Conservation (phyloP, 2,113 vertebrate genomes). For the Solenodon paradoxus region DNA sequence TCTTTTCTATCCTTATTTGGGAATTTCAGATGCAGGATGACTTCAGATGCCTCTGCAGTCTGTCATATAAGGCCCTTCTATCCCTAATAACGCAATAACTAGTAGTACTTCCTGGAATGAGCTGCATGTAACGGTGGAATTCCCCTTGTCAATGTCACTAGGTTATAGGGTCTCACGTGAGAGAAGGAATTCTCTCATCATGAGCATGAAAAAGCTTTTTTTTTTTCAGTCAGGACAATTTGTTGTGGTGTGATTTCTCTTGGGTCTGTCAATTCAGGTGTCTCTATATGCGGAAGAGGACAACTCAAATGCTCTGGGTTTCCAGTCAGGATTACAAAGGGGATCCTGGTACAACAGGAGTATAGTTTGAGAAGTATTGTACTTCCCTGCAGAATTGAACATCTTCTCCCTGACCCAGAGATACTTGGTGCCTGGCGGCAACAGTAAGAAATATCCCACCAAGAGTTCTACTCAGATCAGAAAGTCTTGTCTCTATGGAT, state of each 20-base stretch:
- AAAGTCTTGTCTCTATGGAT: neutral
- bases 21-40: too few relatives aligned
- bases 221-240: neutral
- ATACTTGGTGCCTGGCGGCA: neutral
- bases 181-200: neutral
- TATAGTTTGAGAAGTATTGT: neutral
- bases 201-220: neutral
- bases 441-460: neutral
- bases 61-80: too few relatives aligned
- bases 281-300: neutral
- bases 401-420: neutral
- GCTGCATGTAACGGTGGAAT: neutral
- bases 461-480: neutral
- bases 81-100: too few relatives aligned
- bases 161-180: too few relatives aligned
- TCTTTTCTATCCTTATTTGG: too few relatives aligned
- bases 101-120: neutral
- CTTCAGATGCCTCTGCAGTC: too few relatives aligned
- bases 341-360: neutral
- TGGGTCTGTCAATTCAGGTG: neutral
- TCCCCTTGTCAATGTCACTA: neutral
- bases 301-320: fast-evolving
- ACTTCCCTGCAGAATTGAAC: neutral
- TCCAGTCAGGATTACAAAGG: neutral
- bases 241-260: neutral